These are phyloP conservation scores for Limulus polyphemus DNA, from an alignment of 2,888 invertebrate species.

Conservation along the genomic window DNA sequence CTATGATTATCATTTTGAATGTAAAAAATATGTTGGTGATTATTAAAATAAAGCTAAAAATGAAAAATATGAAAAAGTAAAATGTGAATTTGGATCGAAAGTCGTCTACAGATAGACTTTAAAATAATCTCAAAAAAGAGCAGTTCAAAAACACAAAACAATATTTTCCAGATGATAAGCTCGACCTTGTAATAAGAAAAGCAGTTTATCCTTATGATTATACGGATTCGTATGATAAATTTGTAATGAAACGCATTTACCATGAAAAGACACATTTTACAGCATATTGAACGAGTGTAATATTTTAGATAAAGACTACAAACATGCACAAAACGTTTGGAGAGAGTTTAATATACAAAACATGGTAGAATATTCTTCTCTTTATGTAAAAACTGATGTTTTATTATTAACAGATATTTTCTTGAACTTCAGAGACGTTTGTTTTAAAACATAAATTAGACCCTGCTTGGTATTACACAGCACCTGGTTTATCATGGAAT, in stretches of 20 bases:
- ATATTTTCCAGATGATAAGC: no score
- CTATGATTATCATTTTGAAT: no score
- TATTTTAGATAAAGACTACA: slow-evolving; percentile 19
- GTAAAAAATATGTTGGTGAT: no score
- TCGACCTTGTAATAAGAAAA: no score
- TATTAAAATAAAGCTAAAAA: no score
- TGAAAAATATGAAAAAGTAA: no score
- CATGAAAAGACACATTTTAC: slow-evolving; percentile 22
- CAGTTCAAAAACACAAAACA: no score
- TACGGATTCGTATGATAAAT: slow-evolving; percentile 25
- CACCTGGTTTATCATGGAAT: slow-evolving; percentile 31
- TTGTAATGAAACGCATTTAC: slow-evolving; percentile 28
- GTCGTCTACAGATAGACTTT: no score
- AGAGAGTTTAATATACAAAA: slow-evolving; percentile 15
- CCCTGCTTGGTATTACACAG: slow-evolving; percentile 27
- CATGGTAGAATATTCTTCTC: slow-evolving; percentile 27
- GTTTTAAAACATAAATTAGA: slow-evolving; percentile 28
- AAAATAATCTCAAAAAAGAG: no score
- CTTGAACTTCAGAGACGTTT: slow-evolving; percentile 30
- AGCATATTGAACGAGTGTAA: slow-evolving; percentile 17
- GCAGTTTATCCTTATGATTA: slow-evolving; percentile 30
- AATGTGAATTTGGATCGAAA: no score
- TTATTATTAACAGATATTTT: slow-evolving; percentile 31
- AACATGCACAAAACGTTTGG: slow-evolving; percentile 26
- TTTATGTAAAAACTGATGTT: slow-evolving; percentile 26